Evolutionary conservation across 2,888 invertebrate genomes (phyloP).

Genomic region (Melieria crassipennis): DNA sequence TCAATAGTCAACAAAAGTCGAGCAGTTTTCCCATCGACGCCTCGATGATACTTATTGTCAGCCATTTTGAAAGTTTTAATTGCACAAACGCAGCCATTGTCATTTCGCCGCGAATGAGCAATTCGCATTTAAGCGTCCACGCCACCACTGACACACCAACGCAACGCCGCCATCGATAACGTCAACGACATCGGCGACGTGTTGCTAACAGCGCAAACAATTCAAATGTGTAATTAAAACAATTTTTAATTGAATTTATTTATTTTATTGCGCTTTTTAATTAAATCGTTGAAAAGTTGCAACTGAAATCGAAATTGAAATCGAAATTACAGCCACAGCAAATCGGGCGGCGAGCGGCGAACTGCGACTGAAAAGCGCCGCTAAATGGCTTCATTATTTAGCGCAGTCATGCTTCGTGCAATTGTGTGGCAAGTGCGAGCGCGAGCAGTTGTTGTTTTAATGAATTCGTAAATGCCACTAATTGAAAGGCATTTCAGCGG

Average conservation of each 20-base stretch:
- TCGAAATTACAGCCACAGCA: not conserved
- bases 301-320: slow-evolving; percentile 10
- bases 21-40: slow-evolving; percentile 38
- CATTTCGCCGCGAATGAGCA: slow-evolving; percentile 7
- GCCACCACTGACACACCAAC: not conserved
- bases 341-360: not conserved
- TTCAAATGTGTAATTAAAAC: slow-evolving; percentile 33
- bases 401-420: slow-evolving; percentile 1
- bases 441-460: slow-evolving; percentile 15
- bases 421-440: not conserved
- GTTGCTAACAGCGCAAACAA: slow-evolving; percentile 4
- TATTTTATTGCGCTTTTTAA: slow-evolving; percentile 54
- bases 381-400: slow-evolving; percentile 27
- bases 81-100: slow-evolving; percentile 13
- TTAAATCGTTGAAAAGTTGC: slow-evolving; percentile 46
- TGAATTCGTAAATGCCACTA: slow-evolving; percentile 26
- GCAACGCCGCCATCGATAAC: not conserved
- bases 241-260: slow-evolving; percentile 56
- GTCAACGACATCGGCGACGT: slow-evolving; percentile 3
- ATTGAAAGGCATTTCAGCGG: slow-evolving; percentile 17
- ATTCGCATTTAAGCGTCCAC: not conserved
- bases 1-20: too few relatives aligned
- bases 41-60: slow-evolving; percentile 53
- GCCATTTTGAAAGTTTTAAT: slow-evolving; percentile 44
- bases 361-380: slow-evolving; percentile 14